These are phyloP conservation scores for Liodrosophila aerea DNA, from an alignment of 2,888 invertebrate genomes.

Conservation along the genomic window DNA sequence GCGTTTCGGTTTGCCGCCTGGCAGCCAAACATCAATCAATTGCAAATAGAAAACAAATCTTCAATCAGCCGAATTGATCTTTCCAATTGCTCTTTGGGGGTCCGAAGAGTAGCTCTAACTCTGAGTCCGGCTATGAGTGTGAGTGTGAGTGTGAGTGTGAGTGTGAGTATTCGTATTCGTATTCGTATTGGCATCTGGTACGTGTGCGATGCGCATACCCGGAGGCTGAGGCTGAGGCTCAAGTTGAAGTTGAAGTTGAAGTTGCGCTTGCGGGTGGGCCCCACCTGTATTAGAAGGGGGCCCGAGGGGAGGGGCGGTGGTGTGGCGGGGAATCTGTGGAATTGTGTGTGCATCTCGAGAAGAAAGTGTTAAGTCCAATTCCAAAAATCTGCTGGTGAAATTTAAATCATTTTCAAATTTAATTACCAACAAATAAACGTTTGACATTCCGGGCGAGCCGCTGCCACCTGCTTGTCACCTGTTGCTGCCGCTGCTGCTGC, in stretches of 20 bases:
- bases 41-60: conserved; percentile 74
- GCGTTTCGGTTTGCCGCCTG: conserved; percentile 28
- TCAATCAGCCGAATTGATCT: conserved; percentile 68
- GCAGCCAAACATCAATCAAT: conserved; percentile 64
- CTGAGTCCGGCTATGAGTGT: conserved; percentile 15
- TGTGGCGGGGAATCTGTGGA: conserved; percentile 2
- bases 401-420: conserved; percentile 78
- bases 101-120: too few species aligned
- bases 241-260: background rate
- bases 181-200: conserved; percentile 8
- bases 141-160: background rate
- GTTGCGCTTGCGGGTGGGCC: conserved; percentile 62
- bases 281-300: conserved; percentile 20
- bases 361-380: conserved; percentile 77
- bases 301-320: background rate
- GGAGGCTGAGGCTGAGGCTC: background rate
- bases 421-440: conserved; percentile 74
- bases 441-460: conserved; percentile 68
- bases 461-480: conserved; percentile 53
- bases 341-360: conserved; percentile 27
- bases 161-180: background rate
- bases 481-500: conserved; percentile 23
- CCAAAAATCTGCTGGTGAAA: conserved; percentile 72
- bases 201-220: conserved; percentile 7
- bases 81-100: conserved; percentile 39